These are phyloP conservation scores for Astreopora myriophthalma DNA, from an alignment of 64 coral and sea anemone species.

Conservation along the genomic window DNA sequence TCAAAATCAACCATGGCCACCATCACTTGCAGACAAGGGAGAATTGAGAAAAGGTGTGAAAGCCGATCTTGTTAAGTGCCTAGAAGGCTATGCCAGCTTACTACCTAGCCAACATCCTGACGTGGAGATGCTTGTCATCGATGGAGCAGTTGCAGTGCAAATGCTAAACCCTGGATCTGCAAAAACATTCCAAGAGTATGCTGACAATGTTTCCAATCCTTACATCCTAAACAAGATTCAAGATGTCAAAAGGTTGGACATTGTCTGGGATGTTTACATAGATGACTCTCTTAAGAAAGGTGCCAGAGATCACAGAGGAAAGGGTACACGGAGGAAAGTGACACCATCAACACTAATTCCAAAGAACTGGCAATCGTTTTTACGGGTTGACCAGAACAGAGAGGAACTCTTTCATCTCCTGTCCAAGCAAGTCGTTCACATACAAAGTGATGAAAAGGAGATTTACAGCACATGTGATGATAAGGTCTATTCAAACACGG, in stretches of 20 bases:
- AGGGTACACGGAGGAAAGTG: background rate
- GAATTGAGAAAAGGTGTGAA: conserved; percentile 15
- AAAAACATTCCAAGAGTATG: background rate
- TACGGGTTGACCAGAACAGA: too few species aligned
- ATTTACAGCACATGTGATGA: background rate
- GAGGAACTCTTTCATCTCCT: too few species aligned
- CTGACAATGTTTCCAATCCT: too few species aligned
- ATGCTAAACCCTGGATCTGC: conserved; percentile 43
- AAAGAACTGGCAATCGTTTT: background rate
- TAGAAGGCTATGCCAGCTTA: background rate
- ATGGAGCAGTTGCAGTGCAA: conserved; percentile 1
- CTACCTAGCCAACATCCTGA: background rate
- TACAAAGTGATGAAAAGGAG: background rate
- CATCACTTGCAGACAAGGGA: conserved; percentile 28
- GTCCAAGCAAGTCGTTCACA: background rate
- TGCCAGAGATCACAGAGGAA: background rate
- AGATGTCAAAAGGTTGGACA: background rate
- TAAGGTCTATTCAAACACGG: background rate
- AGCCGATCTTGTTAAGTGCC: conserved; percentile 21
- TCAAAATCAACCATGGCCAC: background rate
- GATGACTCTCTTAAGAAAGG: background rate
- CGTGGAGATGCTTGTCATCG: conserved; percentile 13
- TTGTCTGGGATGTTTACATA: background rate
- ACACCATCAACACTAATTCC: background rate
- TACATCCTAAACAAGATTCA: background rate